Conservation (phyloP, 2,797 vertebrate genomes). For the Carduelis carduelis region DNA sequence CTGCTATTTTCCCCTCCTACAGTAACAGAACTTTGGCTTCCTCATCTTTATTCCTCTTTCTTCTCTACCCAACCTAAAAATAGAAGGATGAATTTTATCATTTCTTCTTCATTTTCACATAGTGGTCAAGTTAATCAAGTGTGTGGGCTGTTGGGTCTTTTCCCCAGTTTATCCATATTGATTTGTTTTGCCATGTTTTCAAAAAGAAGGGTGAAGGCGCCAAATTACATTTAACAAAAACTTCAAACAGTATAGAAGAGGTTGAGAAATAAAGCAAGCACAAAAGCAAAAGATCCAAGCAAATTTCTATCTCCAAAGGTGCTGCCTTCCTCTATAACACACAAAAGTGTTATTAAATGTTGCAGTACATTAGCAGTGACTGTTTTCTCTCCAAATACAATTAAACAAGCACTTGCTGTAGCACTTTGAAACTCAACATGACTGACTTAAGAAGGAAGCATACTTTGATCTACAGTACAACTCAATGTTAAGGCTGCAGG, state of each 20-base stretch:
- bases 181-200: not conserved
- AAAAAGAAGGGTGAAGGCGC: not conserved
- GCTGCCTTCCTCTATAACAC: constrained; percentile 35
- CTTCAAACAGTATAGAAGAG: not conserved
- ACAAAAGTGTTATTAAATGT: constrained; percentile 41
- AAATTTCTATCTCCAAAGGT: constrained; percentile 33
- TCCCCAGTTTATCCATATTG: not conserved
- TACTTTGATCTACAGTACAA: not conserved
- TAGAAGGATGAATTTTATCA: not conserved
- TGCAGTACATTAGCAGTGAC: constrained; percentile 28
- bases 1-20: not conserved
- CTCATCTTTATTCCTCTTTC: not conserved
- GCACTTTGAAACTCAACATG: not conserved
- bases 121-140: not conserved
- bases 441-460: not conserved
- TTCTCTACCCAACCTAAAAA: not conserved
- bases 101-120: not conserved
- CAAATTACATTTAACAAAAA: not conserved
- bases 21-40: not conserved
- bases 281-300: constrained; percentile 43
- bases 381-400: constrained; percentile 43
- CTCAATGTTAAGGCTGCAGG: not conserved
- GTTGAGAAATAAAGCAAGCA: not conserved
- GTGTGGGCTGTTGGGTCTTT: not conserved
- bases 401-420: constrained; percentile 22